phyloP scores from a whole-genome alignment of 1,140 invertebrate species.

The Battus philenor region DNA sequence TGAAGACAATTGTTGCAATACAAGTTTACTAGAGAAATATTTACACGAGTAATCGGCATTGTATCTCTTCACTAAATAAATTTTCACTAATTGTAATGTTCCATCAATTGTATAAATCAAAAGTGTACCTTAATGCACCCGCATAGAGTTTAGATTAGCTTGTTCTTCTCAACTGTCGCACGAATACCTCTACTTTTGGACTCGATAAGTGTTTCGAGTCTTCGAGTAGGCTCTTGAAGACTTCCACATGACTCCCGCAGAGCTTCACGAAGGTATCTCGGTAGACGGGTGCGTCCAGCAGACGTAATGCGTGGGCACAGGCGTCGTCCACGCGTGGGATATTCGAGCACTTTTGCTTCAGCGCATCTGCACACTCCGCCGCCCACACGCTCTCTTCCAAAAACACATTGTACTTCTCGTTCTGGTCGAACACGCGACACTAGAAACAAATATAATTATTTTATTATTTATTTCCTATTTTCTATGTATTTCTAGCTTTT shows the following conservation, averaged over 20 bases:
- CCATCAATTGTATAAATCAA: no score
- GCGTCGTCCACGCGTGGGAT: neutral
- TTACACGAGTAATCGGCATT: no score
- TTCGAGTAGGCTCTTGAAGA: conserved; percentile 22
- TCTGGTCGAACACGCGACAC: conserved; percentile 62
- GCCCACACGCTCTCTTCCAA: conserved; percentile 52
- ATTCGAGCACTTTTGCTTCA: conserved; percentile 15
- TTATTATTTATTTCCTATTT: no score
- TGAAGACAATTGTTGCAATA: no score
- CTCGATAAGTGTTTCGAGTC: conserved; percentile 15
- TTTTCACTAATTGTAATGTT: no score
- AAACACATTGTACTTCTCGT: conserved; percentile 58
- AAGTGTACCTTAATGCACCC: no score
- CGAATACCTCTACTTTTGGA: conserved; percentile 39
- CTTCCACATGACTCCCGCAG: conserved; percentile 32
- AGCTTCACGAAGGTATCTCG: conserved; percentile 32
- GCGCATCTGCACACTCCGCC: conserved; percentile 25
- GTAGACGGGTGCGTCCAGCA: conserved; percentile 21
- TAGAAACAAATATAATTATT: conserved; percentile 28
- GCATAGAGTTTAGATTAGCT: conserved; percentile 3
- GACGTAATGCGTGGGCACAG: neutral
- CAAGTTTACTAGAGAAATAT: no score
- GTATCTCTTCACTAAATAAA: no score
- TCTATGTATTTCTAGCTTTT: no score
- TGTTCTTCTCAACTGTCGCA: conserved; percentile 14